Percentiles rank a stretch among this genome's conserved stretches.
Conservation (phyloP, 2,888 invertebrate genomes). For the Linyphia triangularis region DNA sequence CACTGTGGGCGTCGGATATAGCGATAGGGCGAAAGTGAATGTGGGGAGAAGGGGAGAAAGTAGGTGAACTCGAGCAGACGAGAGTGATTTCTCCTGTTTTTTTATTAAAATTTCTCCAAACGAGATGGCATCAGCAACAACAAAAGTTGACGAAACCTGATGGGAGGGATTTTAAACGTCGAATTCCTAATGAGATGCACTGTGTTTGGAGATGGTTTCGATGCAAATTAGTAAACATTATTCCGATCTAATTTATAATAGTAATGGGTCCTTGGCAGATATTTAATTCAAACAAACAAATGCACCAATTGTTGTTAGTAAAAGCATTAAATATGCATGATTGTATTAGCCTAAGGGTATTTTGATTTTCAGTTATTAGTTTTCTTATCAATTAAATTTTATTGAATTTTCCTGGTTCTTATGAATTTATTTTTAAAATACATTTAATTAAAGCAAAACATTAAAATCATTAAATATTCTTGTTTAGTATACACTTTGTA, state of each 20-base stretch:
- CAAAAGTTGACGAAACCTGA: not conserved
- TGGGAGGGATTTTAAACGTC: constrained; percentile 1
- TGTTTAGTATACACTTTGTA: too few species aligned
- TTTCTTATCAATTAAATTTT: too few species aligned
- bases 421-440: too few species aligned
- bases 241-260: not conserved
- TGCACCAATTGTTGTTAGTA: too few species aligned
- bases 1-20: not conserved
- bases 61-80: constrained; percentile 49
- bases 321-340: too few species aligned
- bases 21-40: not conserved
- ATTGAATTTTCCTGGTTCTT: too few species aligned
- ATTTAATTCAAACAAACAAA: not conserved
- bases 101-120: not conserved
- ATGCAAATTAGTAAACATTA: not conserved
- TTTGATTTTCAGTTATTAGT: too few species aligned
- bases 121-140: constrained; percentile 11
- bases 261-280: not conserved
- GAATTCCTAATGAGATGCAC: constrained; percentile 30
- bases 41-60: constrained; percentile 66
- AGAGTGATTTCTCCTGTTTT: constrained; percentile 20
- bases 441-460: too few species aligned
- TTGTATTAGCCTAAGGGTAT: too few species aligned
- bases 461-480: too few species aligned
- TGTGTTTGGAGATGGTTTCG: not conserved